These are phyloP conservation scores for Bombus consobrinus DNA, from an alignment of 1,140 invertebrate genomes.

Conservation along the genomic window DNA sequence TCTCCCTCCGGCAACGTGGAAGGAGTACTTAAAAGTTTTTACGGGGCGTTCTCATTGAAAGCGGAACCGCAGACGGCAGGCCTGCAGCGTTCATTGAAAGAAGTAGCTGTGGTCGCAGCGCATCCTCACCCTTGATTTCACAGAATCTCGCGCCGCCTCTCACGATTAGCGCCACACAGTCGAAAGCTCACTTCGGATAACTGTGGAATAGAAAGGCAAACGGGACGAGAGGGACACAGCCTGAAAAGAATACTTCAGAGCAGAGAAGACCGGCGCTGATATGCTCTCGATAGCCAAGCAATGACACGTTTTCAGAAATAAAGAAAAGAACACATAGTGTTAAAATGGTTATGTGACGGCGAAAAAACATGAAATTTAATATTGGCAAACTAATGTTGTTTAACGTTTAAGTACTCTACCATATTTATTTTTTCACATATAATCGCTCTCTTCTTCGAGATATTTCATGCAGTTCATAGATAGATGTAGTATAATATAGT, in stretches of 20 bases:
- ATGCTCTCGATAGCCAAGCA: slow-evolving; percentile 35
- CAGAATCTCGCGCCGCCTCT: slow-evolving; percentile 52
- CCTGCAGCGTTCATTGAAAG: slow-evolving; percentile 69
- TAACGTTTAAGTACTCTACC: too few relatives aligned
- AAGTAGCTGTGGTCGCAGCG: slow-evolving; percentile 54
- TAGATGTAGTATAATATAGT: too few relatives aligned
- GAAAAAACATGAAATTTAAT: too few relatives aligned
- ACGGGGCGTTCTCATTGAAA: slow-evolving; percentile 72
- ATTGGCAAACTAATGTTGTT: too few relatives aligned
- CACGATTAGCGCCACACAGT: slow-evolving; percentile 51
- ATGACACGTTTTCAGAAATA: slow-evolving; percentile 35
- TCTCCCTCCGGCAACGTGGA: slow-evolving; percentile 50
- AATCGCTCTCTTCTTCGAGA: too few relatives aligned
- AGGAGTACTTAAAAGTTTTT: slow-evolving; percentile 75
- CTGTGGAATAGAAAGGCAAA: background rate
- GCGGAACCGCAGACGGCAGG: slow-evolving; percentile 60
- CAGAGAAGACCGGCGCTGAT: slow-evolving; percentile 29
- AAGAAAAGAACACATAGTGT: background rate
- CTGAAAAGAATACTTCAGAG: slow-evolving; percentile 14
- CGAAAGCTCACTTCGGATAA: background rate
- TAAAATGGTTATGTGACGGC: too few relatives aligned
- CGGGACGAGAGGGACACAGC: background rate
- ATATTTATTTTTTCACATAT: too few relatives aligned
- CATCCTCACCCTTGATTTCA: slow-evolving; percentile 44
- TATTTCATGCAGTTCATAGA: too few relatives aligned